Base-by-base conservation (phyloP, 2,888 invertebrate species). In the Lasius fuliginosus region DNA sequence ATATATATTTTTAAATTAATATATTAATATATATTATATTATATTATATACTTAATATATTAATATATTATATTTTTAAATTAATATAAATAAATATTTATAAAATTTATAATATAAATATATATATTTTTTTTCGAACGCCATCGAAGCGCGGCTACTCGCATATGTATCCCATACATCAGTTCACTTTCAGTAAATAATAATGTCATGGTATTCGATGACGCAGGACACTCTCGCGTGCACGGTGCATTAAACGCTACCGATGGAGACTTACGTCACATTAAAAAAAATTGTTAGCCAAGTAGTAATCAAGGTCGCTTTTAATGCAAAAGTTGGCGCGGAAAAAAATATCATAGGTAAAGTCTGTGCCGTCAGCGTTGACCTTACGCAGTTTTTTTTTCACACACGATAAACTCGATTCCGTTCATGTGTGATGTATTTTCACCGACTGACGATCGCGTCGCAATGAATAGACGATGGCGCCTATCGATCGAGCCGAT, bases 271-370 rank as follows among this genome's bases (percentile, higher is more conserved):
- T 81, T 81, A 73, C 79, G 79, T 81, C 60, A 81, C 27, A 73
- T 73, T 81, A 81, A 79, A 81, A 77, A 79, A 81, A 73, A 73
- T 81, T 71, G 60, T 71, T 73, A 27, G 30, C 60, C 60, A 1
- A 36, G 79, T 60, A 36, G 79, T 60, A 62, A 3, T 27, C 60
- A 79, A 79, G 79, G 71, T 79, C 71, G 71, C 71, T 71, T 71
- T 79, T 79, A 71, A 79, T 79, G 60, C 71, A 60, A 53, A 53
- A 79, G 79, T 79, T 71, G n/a, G 60, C 79, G 46, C 30, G 60
- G 33, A 46, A 79, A 77, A 81, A 81, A 81, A 81, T 81, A 81
- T 60, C 79, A 81, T 73, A 73, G 79, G 79, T 79, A 71, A 81
- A 81, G 79, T 81, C 73, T 60, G 60, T 81, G 79, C 73, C 79